Percentiles rank a stretch among this genome's conserved stretches.
These are phyloP conservation scores for Hypomesus transpacificus DNA, from an alignment of 2,113 vertebrate species.

Conservation along the genomic window DNA sequence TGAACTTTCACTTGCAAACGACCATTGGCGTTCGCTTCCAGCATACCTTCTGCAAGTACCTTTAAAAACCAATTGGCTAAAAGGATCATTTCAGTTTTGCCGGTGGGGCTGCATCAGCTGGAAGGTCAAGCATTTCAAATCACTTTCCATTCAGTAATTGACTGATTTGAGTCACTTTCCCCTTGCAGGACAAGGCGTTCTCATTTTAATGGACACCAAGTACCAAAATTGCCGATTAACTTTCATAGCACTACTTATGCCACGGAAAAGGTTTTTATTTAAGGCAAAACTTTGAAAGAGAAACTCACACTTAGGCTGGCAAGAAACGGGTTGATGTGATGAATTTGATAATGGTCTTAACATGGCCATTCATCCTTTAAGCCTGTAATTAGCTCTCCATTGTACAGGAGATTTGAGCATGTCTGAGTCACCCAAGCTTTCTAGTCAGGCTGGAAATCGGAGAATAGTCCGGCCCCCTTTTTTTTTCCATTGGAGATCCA, in stretches of 20 bases:
- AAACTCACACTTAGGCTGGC: background rate
- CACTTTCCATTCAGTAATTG: background rate
- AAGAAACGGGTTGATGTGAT: background rate
- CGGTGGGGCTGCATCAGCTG: background rate
- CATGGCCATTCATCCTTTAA: background rate
- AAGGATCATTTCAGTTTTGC: too few species aligned
- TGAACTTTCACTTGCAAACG: conserved; percentile 25
- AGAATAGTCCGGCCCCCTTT: too few species aligned
- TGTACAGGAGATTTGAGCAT: background rate
- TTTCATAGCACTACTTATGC: too few species aligned
- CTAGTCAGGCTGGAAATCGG: too few species aligned
- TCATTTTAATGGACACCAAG: too few species aligned
- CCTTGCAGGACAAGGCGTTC: background rate
- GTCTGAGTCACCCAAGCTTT: too few species aligned
- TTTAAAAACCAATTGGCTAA: background rate
- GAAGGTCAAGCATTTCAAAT: background rate
- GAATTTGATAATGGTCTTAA: background rate
- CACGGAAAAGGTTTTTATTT: background rate
- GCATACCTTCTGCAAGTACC: background rate
- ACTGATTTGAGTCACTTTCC: background rate
- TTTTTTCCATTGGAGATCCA: background rate
- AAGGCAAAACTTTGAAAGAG: too few species aligned
- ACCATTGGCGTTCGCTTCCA: background rate
- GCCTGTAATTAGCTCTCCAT: background rate
- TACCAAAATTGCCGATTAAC: too few species aligned